Evolutionary conservation across 2,888 invertebrate species (phyloP), one percentile per base, ranked within the genome.

Genomic region (Drosophila nr. perissopoda): DNA sequence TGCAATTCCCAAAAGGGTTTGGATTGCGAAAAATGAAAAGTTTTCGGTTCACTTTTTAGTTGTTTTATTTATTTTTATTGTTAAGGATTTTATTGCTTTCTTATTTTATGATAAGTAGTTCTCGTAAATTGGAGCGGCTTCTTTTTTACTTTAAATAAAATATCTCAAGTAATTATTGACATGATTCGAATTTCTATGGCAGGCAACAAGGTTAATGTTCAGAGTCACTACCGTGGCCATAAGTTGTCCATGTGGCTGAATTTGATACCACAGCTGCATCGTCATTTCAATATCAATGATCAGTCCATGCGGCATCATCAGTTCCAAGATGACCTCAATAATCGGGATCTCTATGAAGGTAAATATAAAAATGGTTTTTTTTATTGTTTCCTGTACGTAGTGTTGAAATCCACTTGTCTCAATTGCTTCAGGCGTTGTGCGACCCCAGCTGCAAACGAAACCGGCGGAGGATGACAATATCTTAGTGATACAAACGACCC

Each of bases 161-260:
- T 21, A 42, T 13, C 1, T 21, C 21, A 25, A 21, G 2, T 7
- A 45, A 16, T 10, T 10, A 49, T 18, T 27, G 2, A 27, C 10
- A 18, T 0, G 13, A 6, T 27, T 18, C 18, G 0, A 33, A 33
- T 21, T n/a, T 52, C 8, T n/a, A 8, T 29, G n/a, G 2, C 45
- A 96, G 96, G 96, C 91, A 94, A 94, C 86, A 96, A 95, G 90
- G 95, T 96, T 36, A 96, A 96, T 92, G 96, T 97, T 94, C 96
- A 96, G 80, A 97, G 97, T 91, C 98, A 98, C 93, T 99, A 98
- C 93, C 95, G 98, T 48, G 98, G 98, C 52, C 98, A 98, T 94
- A 97, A 98, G 94, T 96, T 98, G 95, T 97, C 98, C 42, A 94
- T 98, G 91, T 98, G 98, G 98, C 94, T 98, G 74, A 97, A 98